A percentile compares a stretch with the other conserved stretches of the same genome.
Evolutionary conservation across 2,888 invertebrate species (phyloP).

Genomic region (Conchocele bisecta): DNA sequence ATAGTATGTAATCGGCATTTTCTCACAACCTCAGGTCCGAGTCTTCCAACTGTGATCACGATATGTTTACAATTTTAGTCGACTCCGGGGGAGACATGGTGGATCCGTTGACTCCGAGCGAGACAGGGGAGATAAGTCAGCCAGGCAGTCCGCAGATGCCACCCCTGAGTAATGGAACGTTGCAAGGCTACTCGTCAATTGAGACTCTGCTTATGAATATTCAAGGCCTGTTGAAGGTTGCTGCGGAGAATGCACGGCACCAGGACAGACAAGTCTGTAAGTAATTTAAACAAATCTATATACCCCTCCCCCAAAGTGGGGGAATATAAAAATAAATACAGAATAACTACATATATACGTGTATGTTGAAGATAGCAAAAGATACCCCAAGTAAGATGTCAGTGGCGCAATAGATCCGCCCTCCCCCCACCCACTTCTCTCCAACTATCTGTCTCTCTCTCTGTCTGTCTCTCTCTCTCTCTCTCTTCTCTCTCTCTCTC

Average conservation of each 20-base stretch:
- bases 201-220: constrained; percentile 97
- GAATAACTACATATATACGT: too few species aligned
- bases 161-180: constrained; percentile 62
- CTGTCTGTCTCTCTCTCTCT: too few species aligned
- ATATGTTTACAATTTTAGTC: too few species aligned
- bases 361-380: too few species aligned
- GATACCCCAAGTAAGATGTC: too few species aligned
- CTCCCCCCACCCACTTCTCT: background rate
- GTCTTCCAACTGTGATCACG: constrained; percentile 44
- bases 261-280: constrained; percentile 98
- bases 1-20: too few species aligned
- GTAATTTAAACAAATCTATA: too few species aligned
- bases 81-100: constrained; percentile 61
- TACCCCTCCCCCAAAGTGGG: too few species aligned
- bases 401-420: background rate
- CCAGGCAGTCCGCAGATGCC: constrained; percentile 46
- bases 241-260: constrained; percentile 98
- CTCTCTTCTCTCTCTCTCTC: background rate
- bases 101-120: constrained; percentile 58
- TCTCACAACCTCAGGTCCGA: too few species aligned
- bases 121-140: constrained; percentile 58
- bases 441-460: too few species aligned
- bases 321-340: background rate
- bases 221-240: constrained; percentile 97
- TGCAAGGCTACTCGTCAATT: constrained; percentile 87